Percentiles rank a stretch among this genome's conserved stretches.
These are phyloP conservation scores for Lymantria dispar DNA, from an alignment of 2,888 invertebrate species.

Conservation along the genomic window DNA sequence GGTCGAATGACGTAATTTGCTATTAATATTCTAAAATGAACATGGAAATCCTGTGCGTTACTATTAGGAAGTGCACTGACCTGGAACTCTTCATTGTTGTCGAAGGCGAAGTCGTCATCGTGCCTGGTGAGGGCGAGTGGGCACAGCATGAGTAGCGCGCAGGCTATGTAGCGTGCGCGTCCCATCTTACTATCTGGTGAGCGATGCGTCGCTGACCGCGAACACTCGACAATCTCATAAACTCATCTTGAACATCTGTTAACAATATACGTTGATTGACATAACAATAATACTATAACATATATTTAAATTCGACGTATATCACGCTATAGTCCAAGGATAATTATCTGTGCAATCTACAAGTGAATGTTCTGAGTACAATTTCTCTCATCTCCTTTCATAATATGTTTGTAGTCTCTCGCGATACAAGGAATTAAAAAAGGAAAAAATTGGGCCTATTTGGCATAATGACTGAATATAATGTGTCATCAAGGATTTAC, in stretches of 20 bases:
- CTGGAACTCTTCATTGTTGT: constrained; percentile 76
- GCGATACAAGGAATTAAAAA: no score
- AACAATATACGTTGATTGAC: no score
- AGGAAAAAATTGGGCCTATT: no score
- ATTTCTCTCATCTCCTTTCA: no score
- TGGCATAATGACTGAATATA: no score
- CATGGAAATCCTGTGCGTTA: constrained; percentile 23
- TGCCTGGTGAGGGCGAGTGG: constrained; percentile 69
- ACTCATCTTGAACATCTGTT: constrained; percentile 64
- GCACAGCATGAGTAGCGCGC: constrained; percentile 65
- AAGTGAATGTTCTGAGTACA: no score
- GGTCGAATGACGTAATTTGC: constrained; percentile 20
- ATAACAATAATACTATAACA: no score
- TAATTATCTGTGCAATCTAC: no score
- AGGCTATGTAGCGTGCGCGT: constrained; percentile 57
- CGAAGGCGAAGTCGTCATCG: constrained; percentile 79
- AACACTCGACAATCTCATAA: constrained; percentile 58
- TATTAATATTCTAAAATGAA: constrained; percentile 29
- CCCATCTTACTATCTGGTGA: constrained; percentile 51
- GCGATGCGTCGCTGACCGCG: constrained; percentile 28
- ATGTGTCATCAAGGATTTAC: no score
- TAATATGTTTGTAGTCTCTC: no score
- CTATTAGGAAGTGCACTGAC: constrained; percentile 35
- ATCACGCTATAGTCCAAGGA: no score
- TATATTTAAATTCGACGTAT: no score